phyloP scores from a whole-genome alignment of 2,888 invertebrate genomes.

The Ashinkailepas kermadecensis region DNA sequence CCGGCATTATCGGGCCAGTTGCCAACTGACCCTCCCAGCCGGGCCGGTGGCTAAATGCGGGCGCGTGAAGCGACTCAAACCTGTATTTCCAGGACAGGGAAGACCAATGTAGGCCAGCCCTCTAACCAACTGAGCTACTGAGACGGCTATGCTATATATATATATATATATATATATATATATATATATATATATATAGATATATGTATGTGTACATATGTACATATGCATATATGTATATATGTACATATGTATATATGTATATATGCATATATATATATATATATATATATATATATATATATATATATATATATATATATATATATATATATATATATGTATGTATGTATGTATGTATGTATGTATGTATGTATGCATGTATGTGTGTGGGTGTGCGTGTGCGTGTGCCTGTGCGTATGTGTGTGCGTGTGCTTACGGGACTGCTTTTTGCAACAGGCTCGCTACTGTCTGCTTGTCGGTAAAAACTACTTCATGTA shows the following conservation, averaged over 20 bases:
- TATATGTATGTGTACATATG: not conserved
- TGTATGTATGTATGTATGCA: conserved; percentile 14
- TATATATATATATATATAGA: not conserved
- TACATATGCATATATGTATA: not conserved
- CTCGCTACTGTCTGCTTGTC: too few species aligned
- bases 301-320: not conserved
- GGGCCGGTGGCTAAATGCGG: too few species aligned
- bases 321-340: not conserved
- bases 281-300: not conserved
- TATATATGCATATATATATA: not conserved
- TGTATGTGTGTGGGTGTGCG: not conserved
- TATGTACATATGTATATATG: conserved; percentile 4
- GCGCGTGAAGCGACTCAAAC: too few species aligned
- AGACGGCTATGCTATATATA: not conserved
- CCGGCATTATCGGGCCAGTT: too few species aligned
- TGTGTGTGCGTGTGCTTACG: too few species aligned
- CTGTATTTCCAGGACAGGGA: too few species aligned
- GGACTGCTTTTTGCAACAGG: too few species aligned
- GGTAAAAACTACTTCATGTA: too few species aligned
- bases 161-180: not conserved
- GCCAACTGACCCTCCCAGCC: too few species aligned
- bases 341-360: not conserved
- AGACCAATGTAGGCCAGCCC: too few species aligned
- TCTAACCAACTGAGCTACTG: too few species aligned
- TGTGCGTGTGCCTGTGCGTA: too few species aligned